Evolutionary conservation across 2,888 invertebrate species (phyloP).

Genomic region (Drosophila eohydei): DNA sequence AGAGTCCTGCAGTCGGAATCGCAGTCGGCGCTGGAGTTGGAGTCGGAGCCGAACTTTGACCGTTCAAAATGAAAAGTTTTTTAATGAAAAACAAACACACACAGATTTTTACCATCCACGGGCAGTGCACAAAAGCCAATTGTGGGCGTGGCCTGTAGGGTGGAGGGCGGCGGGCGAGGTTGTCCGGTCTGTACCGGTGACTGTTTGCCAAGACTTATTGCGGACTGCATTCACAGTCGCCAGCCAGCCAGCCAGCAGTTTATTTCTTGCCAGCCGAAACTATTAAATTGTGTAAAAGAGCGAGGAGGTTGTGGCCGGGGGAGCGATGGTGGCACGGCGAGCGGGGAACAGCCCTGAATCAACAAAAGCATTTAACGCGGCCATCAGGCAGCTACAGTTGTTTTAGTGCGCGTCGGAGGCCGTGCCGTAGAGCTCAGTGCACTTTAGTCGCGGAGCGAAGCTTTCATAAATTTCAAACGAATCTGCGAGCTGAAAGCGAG

Average conservation of each 20-base stretch:
- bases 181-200: conserved; percentile 32
- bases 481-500: conserved; percentile 17
- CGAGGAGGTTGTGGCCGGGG: not conserved
- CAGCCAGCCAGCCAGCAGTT: conserved; percentile 52
- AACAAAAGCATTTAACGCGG: conserved; percentile 79
- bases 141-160: conserved; percentile 59
- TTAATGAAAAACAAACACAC: conserved; percentile 83
- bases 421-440: conserved; percentile 47
- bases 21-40: conserved; percentile 5
- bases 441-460: conserved; percentile 60
- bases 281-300: conserved; percentile 64
- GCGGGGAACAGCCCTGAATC: conserved; percentile 63
- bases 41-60: conserved; percentile 68
- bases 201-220: conserved; percentile 76
- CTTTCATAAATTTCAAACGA: conserved; percentile 73
- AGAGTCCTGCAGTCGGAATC: conserved; percentile 6
- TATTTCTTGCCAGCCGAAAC: conserved; percentile 70
- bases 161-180: conserved; percentile 38
- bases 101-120: conserved; percentile 54
- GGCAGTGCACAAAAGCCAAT: conserved; percentile 68
- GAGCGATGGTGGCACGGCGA: not conserved
- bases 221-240: conserved; percentile 64
- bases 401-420: conserved; percentile 58
- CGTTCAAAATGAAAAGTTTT: conserved; percentile 78
- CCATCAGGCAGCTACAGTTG: conserved; percentile 73